phyloP scores from a whole-genome alignment of 2,113 vertebrate genomes.

The Silurus meridionalis region DNA sequence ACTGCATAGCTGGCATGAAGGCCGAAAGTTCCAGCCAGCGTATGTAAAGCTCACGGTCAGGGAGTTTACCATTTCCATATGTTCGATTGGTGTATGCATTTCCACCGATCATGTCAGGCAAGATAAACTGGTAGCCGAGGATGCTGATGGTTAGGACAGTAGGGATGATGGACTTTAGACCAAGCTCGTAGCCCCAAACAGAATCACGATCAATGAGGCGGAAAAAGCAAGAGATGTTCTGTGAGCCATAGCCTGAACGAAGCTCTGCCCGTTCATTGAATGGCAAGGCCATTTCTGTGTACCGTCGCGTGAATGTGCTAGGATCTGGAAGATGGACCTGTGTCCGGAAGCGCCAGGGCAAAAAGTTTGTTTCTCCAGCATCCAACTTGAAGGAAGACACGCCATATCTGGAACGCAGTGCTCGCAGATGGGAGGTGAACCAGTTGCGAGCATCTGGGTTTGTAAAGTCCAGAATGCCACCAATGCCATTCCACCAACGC shows the following conservation, averaged over 20 bases:
- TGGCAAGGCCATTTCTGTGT: constrained; percentile 89
- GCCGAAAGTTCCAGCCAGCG: constrained; percentile 94
- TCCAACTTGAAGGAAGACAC: constrained; percentile 93
- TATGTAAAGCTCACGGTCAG: constrained; percentile 91
- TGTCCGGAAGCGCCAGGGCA: constrained; percentile 89
- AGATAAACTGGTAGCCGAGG: constrained; percentile 89
- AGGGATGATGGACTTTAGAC: constrained; percentile 91
- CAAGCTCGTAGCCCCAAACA: constrained; percentile 90
- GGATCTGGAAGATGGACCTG: constrained; percentile 80
- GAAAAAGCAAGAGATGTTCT: constrained; percentile 94
- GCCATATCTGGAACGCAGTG: constrained; percentile 78
- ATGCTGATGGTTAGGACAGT: constrained; percentile 93
- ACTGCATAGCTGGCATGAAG: constrained; percentile 99
- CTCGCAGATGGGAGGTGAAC: constrained; percentile 82
- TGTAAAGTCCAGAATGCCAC: constrained; percentile 90
- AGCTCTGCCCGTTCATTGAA: constrained; percentile 88
- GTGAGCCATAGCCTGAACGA: constrained; percentile 89
- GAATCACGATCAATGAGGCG: constrained; percentile 91
- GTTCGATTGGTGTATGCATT: constrained; percentile 80
- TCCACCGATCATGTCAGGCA: constrained; percentile 87
- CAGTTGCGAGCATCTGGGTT: constrained; percentile 86
- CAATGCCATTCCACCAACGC: constrained; percentile 93
- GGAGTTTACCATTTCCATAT: constrained; percentile 66
- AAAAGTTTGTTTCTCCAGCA: constrained; percentile 88
- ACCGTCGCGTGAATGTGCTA: constrained; percentile 87